Conservation (phyloP, 2,113 vertebrate species). For the Chamaea fasciata region DNA sequence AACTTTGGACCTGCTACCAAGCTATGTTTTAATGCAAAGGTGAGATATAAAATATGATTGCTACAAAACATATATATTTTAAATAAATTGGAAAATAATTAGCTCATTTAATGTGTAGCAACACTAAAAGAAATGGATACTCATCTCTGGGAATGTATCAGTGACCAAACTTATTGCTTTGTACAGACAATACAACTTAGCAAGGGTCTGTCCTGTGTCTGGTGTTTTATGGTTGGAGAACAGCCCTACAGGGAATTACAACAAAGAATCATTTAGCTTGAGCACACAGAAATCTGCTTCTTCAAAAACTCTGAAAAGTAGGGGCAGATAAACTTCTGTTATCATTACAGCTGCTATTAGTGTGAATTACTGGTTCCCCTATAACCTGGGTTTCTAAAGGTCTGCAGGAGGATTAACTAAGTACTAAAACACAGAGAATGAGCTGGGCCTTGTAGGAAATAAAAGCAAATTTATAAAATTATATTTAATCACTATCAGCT, state of each 20-base stretch:
- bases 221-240: slow-evolving; percentile 6
- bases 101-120: background rate
- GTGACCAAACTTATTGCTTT: background rate
- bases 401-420: background rate
- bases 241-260: background rate
- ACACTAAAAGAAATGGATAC: background rate
- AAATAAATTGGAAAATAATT: background rate
- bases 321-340: background rate
- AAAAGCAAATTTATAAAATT: background rate
- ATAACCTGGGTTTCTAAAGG: background rate
- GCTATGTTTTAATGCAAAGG: background rate
- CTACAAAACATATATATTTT: background rate
- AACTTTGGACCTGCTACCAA: background rate
- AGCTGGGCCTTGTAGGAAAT: background rate
- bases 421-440: background rate
- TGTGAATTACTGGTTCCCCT: background rate
- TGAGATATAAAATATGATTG: background rate
- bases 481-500: background rate
- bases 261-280: background rate
- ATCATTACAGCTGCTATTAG: background rate
- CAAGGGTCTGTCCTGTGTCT: slow-evolving; percentile 3
- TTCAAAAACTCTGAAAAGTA: background rate
- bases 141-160: background rate
- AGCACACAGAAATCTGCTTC: background rate
- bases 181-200: background rate